Evolutionary conservation across 2,797 vertebrate species (phyloP), one percentile per base, ranked within the genome.

Genomic region (Argentina silus): DNA sequence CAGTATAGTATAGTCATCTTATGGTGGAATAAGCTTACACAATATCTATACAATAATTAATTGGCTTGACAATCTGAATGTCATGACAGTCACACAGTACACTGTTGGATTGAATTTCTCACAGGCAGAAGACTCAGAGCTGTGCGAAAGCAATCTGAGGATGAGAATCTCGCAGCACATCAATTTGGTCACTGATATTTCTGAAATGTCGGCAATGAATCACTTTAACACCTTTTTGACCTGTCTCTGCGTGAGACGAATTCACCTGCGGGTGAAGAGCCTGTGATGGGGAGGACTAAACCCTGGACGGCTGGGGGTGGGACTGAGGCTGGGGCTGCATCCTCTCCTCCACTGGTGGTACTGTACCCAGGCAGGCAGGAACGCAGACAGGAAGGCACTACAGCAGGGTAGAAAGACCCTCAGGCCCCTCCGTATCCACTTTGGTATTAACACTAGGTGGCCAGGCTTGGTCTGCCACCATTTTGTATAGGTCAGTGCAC

Each of bases 111-210:
- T 36, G 57, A 23, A 5, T 12, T 36, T 27, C 11, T 36, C 57
- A 27, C 23, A 14, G n/a, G n/a, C n/a, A n/a, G n/a, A n/a, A n/a
- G n/a, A n/a, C n/a, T n/a, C n/a, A n/a, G n/a, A n/a, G n/a, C n/a
- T n/a, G 23, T 56, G 17, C 21, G 17, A 56, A 56, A 47, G 44
- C 63, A 48, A 17, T 65, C 62, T 19, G 62, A 47, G 27, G 27
- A 36, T 10, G 42, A 64, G 42, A 64, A 45, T 17, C 14, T 48
- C 19, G 17, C 17, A 6, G n/a, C 44, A 65, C 63, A 15, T 48
- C 44, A 21, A 23, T 48, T 47, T 65, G 63, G 44, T 47, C 63
- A 48, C 63, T 11, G 44, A 65, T 65, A 65, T 65, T 65, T 65
- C 8, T 48, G 0, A 65, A 65, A 65, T 65, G 63, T 65, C 45